These are phyloP conservation scores for Silurus asotus DNA, from an alignment of 2,113 vertebrate genomes.

Conservation along the genomic window DNA sequence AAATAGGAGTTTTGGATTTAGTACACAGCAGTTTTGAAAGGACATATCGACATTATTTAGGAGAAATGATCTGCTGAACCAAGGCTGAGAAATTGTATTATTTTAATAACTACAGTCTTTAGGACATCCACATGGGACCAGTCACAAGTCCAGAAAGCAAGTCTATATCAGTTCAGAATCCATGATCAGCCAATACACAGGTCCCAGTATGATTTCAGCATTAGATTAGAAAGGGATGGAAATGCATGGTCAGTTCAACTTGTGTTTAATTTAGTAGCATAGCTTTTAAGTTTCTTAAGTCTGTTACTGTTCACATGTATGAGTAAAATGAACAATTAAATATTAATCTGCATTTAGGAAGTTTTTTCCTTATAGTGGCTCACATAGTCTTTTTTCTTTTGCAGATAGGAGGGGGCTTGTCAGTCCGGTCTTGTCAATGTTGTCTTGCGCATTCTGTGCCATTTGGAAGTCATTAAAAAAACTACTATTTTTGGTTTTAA, in stretches of 20 bases:
- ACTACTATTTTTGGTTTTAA: no score
- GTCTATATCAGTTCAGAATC: background rate
- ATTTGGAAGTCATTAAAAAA: background rate
- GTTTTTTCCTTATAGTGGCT: background rate
- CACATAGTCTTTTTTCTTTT: background rate
- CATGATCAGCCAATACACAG: background rate
- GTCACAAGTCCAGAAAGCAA: background rate
- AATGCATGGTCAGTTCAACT: background rate
- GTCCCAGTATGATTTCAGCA: background rate
- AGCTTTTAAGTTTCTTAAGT: background rate
- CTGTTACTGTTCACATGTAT: background rate
- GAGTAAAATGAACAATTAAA: background rate
- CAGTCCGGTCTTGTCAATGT: background rate
- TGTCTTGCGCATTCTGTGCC: background rate
- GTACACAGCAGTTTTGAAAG: background rate
- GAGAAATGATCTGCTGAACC: background rate
- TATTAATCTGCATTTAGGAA: background rate
- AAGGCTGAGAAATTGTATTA: background rate
- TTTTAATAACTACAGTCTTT: background rate
- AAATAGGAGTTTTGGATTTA: background rate
- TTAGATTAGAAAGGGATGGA: background rate
- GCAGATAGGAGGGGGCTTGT: background rate
- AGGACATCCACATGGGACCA: background rate
- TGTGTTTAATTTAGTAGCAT: background rate
- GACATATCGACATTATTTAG: background rate